phyloP scores from a whole-genome alignment of 2,113 vertebrate genomes.

The Caranx melampygus region DNA sequence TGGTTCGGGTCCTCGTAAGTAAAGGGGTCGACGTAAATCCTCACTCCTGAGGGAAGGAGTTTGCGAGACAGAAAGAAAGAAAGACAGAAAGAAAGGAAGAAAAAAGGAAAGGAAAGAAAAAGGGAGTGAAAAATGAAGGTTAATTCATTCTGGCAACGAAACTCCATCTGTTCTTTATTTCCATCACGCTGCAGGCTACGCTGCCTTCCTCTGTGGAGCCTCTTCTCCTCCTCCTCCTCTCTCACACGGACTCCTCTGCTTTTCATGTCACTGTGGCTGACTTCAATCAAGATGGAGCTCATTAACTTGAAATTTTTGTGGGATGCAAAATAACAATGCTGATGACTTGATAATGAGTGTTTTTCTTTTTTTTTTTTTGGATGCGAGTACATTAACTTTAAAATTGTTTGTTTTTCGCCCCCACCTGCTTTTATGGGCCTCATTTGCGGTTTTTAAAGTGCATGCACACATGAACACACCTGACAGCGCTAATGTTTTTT shows the following conservation, averaged over 20 bases:
- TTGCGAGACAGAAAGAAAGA: conserved; percentile 33
- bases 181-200: conserved; percentile 68
- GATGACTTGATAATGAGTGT: conserved; percentile 76
- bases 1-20: conserved; percentile 99
- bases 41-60: conserved; percentile 87
- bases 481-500: conserved; percentile 59
- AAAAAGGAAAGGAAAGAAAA: background rate
- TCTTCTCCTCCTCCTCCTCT: conserved; percentile 46
- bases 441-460: conserved; percentile 51
- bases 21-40: conserved; percentile 98
- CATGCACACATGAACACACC: conserved; percentile 39
- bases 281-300: conserved; percentile 62
- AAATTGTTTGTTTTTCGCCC: conserved; percentile 42
- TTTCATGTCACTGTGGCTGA: conserved; percentile 57
- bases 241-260: conserved; percentile 47
- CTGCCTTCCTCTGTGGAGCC: conserved; percentile 54
- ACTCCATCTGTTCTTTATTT: conserved; percentile 79
- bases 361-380: conserved; percentile 33
- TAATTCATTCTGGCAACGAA: conserved; percentile 65
- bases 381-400: conserved; percentile 63
- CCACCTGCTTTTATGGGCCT: conserved; percentile 44
- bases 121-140: conserved; percentile 47
- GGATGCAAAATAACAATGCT: conserved; percentile 59
- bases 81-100: background rate
- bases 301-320: conserved; percentile 68